Evolutionary conservation across 2,797 vertebrate genomes (phyloP).

Genomic region (Limnodromus scolopaceus): DNA sequence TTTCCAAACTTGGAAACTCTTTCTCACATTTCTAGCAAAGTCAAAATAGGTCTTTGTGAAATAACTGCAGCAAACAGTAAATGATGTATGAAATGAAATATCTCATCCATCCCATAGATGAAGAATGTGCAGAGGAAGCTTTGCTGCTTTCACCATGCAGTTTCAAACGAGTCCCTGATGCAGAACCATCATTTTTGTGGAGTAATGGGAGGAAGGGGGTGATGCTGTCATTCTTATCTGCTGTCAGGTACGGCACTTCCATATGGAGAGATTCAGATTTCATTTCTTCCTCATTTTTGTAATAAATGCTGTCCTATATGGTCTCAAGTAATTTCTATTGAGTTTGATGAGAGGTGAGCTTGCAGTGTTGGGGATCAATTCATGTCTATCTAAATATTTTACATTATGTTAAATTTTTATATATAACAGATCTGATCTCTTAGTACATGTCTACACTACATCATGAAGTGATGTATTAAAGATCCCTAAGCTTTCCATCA

Average conservation of each 20-base stretch:
- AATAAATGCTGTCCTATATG: not conserved
- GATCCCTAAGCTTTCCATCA: not conserved
- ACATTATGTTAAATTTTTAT: not conserved
- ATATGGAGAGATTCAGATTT: not conserved
- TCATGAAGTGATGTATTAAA: not conserved
- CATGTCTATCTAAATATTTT: not conserved
- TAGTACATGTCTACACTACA: not conserved
- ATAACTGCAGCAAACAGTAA: conserved; percentile 55
- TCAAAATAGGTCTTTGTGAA: conserved; percentile 58
- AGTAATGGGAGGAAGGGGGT: conserved; percentile 7
- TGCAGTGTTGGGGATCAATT: not conserved
- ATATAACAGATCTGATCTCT: not conserved
- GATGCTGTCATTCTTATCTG: conserved; percentile 34
- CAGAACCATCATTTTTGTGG: not conserved
- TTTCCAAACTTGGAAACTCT: conserved; percentile 42
- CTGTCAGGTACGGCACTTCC: not conserved
- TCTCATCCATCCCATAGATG: conserved; percentile 27
- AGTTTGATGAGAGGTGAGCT: not conserved
- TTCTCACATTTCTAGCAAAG: conserved; percentile 46
- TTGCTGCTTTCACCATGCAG: not conserved
- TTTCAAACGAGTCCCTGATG: not conserved
- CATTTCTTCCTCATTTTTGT: not conserved
- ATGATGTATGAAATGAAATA: conserved; percentile 68
- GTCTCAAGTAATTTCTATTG: not conserved
- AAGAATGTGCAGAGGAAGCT: conserved; percentile 35